Evolutionary conservation across 92 coral and sea anemone genomes (phyloP).

Genomic region (Parazoanthus atlanticus): DNA sequence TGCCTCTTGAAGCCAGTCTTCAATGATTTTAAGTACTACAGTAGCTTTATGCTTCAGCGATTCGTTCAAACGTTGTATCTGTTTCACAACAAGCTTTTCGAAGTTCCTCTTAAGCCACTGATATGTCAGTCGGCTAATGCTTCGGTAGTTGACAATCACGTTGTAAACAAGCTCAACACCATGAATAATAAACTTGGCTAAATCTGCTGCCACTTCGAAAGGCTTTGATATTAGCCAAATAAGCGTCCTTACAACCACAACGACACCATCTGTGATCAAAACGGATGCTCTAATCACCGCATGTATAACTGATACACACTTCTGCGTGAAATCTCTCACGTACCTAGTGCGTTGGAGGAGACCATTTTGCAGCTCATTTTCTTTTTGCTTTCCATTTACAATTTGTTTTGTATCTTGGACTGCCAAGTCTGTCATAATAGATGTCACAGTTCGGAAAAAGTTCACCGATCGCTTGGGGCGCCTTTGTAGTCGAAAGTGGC

Average conservation of each 20-base stretch:
- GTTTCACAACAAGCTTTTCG: constrained; percentile 18
- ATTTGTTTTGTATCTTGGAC: background rate
- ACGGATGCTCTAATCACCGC: background rate
- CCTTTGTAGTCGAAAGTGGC: background rate
- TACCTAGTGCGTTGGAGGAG: background rate
- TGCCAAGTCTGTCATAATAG: constrained; percentile 5
- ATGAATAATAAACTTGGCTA: constrained; percentile 11
- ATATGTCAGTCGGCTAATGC: background rate
- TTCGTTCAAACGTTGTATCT: constrained; percentile 14
- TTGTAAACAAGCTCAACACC: constrained; percentile 10
- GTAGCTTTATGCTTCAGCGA: background rate
- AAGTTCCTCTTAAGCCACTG: constrained; percentile 25
- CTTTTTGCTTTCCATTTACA: background rate
- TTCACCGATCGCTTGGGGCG: constrained; percentile 1
- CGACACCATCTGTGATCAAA: constrained; percentile 2
- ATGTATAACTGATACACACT: background rate
- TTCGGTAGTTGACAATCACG: constrained; percentile 19
- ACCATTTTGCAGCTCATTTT: background rate
- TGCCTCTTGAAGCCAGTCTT: constrained; percentile 16
- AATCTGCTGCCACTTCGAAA: constrained; percentile 21
- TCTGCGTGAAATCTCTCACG: background rate
- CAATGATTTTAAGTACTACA: background rate
- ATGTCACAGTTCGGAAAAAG: background rate
- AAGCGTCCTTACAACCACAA: constrained; percentile 3
- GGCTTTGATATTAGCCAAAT: constrained; percentile 26